phyloP scores from a whole-genome alignment of 1,140 invertebrate genomes.

The Episyrphus balteatus region DNA sequence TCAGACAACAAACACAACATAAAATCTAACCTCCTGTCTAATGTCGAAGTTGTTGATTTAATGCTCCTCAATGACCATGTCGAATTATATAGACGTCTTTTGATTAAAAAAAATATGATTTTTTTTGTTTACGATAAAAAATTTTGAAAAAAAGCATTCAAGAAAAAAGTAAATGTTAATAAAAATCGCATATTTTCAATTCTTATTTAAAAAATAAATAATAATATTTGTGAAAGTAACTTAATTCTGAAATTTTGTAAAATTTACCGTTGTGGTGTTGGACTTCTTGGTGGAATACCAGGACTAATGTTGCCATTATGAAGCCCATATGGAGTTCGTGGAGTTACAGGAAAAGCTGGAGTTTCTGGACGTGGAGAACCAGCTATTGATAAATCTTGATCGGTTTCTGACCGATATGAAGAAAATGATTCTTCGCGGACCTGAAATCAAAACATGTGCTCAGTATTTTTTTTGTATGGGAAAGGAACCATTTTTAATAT shows the following conservation, averaged over 20 bases:
- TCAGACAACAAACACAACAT: background rate
- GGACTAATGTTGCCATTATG: slow-evolving; percentile 18
- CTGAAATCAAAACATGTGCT: slow-evolving; percentile 28
- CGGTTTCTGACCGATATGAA: slow-evolving; percentile 49
- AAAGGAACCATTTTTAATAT: too few relatives aligned
- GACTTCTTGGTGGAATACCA: slow-evolving; percentile 57
- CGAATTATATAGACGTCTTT: slow-evolving; percentile 4
- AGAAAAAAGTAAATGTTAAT: too few relatives aligned
- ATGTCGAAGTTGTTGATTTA: slow-evolving; percentile 4
- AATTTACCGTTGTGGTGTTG: slow-evolving; percentile 55
- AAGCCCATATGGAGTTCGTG: slow-evolving; percentile 66
- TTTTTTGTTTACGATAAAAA: too few relatives aligned
- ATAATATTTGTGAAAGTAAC: too few relatives aligned
- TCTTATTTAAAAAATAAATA: slow-evolving; percentile 13
- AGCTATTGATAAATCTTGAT: slow-evolving; percentile 36
- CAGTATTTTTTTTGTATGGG: too few relatives aligned
- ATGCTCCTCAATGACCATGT: slow-evolving; percentile 5
- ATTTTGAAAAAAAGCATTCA: too few relatives aligned
- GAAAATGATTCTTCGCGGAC: slow-evolving; percentile 52
- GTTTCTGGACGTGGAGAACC: slow-evolving; percentile 59
- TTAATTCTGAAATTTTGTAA: background rate
- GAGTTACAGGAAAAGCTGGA: slow-evolving; percentile 79
- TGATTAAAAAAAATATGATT: background rate
- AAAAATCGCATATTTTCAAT: too few relatives aligned
- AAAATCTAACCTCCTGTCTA: slow-evolving; percentile 6